Percentiles rank a stretch among this genome's conserved stretches.
Evolutionary conservation across 1,140 invertebrate species (phyloP).

Genomic region (Anoplophora glabripennis): DNA sequence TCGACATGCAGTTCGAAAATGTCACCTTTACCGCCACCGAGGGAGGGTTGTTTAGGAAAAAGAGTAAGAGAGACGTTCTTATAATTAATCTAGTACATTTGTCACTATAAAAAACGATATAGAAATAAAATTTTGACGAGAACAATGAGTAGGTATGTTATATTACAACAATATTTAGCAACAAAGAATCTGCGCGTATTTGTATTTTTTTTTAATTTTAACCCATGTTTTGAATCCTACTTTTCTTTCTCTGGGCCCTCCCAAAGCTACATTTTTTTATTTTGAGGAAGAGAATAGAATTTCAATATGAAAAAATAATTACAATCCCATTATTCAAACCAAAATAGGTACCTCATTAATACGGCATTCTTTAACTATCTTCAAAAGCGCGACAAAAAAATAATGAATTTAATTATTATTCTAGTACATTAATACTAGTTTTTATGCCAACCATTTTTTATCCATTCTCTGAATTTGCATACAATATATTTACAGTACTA

Average conservation of each 20-base stretch:
- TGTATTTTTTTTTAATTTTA: neutral
- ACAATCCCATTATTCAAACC: too few species aligned
- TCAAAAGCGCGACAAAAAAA: too few species aligned
- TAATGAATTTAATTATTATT: too few species aligned
- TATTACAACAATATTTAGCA: neutral
- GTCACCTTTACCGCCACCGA: conserved; percentile 66
- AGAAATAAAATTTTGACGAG: neutral
- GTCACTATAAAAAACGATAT: neutral
- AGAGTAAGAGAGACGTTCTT: conserved; percentile 54
- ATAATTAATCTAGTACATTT: neutral
- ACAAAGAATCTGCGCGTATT: neutral
- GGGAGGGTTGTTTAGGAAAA: conserved; percentile 56
- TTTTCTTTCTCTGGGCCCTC: neutral
- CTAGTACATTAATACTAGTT: too few species aligned
- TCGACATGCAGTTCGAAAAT: conserved; percentile 71
- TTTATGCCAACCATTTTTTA: too few species aligned
- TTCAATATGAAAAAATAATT: too few species aligned
- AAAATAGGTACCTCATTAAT: too few species aligned
- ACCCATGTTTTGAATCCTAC: neutral
- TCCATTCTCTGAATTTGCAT: too few species aligned
- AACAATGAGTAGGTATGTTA: neutral
- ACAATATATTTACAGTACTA: too few species aligned
- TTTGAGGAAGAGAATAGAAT: too few species aligned
- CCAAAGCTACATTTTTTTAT: too few species aligned
- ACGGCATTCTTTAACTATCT: too few species aligned